Evolutionary conservation across 2,113 vertebrate genomes (phyloP).

Genomic region (Tauraco erythrolophus): DNA sequence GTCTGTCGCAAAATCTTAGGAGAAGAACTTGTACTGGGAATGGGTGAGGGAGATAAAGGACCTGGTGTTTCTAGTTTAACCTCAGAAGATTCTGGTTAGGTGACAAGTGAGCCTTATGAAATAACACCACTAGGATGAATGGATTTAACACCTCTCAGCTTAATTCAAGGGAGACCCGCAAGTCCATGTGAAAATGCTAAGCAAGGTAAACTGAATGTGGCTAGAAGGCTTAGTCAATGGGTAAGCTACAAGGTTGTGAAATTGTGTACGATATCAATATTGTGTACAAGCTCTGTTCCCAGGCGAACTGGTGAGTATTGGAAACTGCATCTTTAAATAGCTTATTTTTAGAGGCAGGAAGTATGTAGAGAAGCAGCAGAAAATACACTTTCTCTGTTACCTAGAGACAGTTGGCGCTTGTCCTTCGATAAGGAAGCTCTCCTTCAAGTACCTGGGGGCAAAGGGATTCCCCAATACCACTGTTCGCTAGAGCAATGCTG

Average conservation of each 20-base stretch:
- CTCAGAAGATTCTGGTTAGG: background rate
- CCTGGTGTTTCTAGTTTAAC: background rate
- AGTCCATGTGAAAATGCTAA: background rate
- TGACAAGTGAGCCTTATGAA: background rate
- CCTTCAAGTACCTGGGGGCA: background rate
- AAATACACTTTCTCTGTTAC: constrained; percentile 27
- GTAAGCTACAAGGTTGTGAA: background rate
- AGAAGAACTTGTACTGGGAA: background rate
- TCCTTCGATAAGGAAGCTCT: constrained; percentile 4
- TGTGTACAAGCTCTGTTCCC: background rate
- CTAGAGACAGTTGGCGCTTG: constrained; percentile 22
- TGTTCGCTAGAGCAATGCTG: background rate
- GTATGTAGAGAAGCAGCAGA: background rate
- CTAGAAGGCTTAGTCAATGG: background rate
- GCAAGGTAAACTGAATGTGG: background rate
- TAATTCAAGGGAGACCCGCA: background rate
- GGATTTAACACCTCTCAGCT: background rate
- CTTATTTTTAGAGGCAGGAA: constrained; percentile 38
- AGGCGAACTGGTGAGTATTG: background rate
- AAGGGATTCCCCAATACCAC: background rate
- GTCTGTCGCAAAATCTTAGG: background rate
- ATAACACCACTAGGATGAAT: background rate
- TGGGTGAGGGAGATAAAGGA: background rate
- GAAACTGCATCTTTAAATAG: background rate
- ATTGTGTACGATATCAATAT: background rate